Conservation (phyloP, 35 echinoderm and acorn worm species). For the Stichopus chloronotus region DNA sequence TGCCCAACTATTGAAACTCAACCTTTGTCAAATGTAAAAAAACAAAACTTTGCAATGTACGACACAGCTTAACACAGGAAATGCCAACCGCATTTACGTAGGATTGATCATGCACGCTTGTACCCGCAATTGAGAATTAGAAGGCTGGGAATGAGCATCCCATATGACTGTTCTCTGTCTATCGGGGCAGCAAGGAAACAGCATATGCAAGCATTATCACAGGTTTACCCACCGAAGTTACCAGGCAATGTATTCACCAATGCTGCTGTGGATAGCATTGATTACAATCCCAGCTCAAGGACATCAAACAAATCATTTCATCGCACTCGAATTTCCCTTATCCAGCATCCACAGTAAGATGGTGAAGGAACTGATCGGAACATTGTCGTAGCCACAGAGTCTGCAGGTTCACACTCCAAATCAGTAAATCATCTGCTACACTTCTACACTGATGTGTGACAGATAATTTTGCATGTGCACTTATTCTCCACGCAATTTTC, state of each 20-base stretch:
- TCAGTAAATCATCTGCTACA: conserved; percentile 44
- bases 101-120: conserved; percentile 49
- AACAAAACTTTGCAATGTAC: background rate
- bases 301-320: conserved; percentile 80
- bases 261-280: conserved; percentile 81
- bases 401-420: conserved; percentile 45
- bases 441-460: conserved; percentile 70
- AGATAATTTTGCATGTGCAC: too few relatives aligned
- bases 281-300: conserved; percentile 75
- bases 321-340: conserved; percentile 70
- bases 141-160: conserved; percentile 63
- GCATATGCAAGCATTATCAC: conserved; percentile 68
- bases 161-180: conserved; percentile 69
- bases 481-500: too few relatives aligned
- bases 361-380: conserved; percentile 58
- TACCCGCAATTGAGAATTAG: conserved; percentile 61
- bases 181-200: conserved; percentile 63
- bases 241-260: conserved; percentile 62
- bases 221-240: conserved; percentile 72
- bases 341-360: conserved; percentile 44
- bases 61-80: conserved; percentile 54
- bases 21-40: background rate
- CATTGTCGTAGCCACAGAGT: conserved; percentile 31
- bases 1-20: conserved; percentile 7
- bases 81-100: conserved; percentile 58